phyloP scores from a whole-genome alignment of 2,113 vertebrate genomes.

The Falcunculus frontatus region DNA sequence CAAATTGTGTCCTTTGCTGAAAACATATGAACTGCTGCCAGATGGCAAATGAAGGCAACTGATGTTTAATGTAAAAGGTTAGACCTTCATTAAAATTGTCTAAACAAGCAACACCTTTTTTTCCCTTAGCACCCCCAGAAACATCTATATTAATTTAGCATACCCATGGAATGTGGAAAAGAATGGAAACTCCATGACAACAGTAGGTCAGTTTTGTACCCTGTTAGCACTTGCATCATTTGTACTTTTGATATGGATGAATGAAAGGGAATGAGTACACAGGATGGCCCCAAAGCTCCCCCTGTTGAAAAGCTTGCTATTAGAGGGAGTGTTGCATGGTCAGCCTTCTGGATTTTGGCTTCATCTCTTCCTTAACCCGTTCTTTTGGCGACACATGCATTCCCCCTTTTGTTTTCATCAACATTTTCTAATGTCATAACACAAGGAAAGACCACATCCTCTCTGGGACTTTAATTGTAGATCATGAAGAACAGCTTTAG shows the following conservation, averaged over 20 bases:
- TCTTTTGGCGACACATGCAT: not conserved
- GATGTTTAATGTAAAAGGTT: slow-evolving; percentile 68
- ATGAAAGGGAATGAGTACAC: not conserved
- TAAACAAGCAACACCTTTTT: slow-evolving; percentile 51
- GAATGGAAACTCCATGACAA: not conserved
- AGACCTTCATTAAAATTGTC: slow-evolving; percentile 59
- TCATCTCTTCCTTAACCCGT: not conserved
- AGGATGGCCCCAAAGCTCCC: not conserved
- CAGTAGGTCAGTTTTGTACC: not conserved
- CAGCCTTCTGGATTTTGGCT: not conserved
- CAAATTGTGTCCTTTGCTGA: slow-evolving; percentile 64
- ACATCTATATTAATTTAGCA: slow-evolving; percentile 27
- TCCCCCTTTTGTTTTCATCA: not conserved
- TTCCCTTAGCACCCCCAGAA: slow-evolving; percentile 10
- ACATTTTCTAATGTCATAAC: not conserved
- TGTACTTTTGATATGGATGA: not conserved
- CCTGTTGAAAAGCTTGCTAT: not conserved
- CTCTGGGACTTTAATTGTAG: not conserved
- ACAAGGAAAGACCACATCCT: not conserved
- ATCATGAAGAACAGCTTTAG: not conserved
- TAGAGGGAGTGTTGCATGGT: not conserved
- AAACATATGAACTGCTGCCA: slow-evolving; percentile 56
- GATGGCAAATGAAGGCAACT: slow-evolving; percentile 67
- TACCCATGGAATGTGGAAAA: not conserved
- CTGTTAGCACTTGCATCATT: not conserved